Conservation (phyloP, 2,113 vertebrate species). For the Muntiacus muntjak region DNA sequence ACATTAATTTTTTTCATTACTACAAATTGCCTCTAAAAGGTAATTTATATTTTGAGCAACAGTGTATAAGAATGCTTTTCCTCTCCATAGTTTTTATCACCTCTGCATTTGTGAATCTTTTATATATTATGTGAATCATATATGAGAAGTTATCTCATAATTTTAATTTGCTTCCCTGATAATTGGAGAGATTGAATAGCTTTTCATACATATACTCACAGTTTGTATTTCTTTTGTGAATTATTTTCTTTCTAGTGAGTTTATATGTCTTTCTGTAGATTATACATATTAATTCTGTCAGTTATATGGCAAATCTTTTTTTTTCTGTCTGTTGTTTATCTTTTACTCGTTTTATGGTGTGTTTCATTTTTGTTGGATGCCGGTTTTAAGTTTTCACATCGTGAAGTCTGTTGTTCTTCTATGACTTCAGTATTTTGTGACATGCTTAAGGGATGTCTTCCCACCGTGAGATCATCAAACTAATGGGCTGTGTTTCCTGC, state of each 20-base stretch:
- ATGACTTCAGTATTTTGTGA: background rate
- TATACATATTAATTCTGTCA: background rate
- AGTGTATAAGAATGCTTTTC: background rate
- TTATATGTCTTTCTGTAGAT: background rate
- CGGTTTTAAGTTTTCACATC: background rate
- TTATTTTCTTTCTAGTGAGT: conserved; percentile 1
- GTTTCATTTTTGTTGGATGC: background rate
- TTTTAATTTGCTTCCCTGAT: conserved; percentile 9
- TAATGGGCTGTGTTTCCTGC: background rate
- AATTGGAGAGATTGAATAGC: background rate
- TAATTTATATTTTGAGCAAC: background rate
- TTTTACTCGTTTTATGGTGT: background rate
- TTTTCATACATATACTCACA: background rate
- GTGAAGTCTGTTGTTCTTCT: background rate
- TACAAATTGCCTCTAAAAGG: background rate
- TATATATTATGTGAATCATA: background rate
- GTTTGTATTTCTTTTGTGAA: background rate
- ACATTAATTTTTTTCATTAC: background rate
- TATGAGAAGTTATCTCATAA: background rate
- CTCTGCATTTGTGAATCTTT: background rate
- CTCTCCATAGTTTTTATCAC: background rate
- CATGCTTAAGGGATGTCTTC: background rate
- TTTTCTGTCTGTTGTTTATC: background rate
- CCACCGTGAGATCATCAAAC: background rate
- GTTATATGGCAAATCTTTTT: background rate